These are phyloP conservation scores for Rhinolophus sinicus DNA, from an alignment of 2,113 vertebrate genomes.

Conservation along the genomic window DNA sequence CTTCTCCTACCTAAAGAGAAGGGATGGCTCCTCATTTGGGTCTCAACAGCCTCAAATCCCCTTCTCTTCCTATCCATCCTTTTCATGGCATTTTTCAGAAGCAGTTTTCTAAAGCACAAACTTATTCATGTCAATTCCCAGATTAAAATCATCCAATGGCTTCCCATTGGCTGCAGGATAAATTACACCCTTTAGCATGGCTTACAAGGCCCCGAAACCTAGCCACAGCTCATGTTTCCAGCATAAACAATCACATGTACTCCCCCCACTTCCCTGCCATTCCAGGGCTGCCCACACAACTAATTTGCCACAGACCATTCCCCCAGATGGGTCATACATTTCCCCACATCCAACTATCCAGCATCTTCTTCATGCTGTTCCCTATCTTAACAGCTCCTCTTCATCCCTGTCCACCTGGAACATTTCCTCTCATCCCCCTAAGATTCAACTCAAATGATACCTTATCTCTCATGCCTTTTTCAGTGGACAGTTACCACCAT, in stretches of 20 bases:
- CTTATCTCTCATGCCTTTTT: not conserved
- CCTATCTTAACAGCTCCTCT: not conserved
- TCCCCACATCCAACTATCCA: not conserved
- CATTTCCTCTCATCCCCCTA: not conserved
- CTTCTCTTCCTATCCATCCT: not conserved
- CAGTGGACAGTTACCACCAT: not conserved
- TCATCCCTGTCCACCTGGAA: not conserved
- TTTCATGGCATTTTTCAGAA: not conserved
- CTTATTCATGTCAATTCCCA: not conserved
- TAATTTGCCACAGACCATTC: not conserved
- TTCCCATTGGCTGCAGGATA: not conserved
- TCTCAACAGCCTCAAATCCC: not conserved
- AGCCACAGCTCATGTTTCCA: not conserved
- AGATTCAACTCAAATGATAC: not conserved
- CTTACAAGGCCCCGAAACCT: not conserved
- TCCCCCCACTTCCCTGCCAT: too few relatives aligned
- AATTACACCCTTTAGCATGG: not conserved
- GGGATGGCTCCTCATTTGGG: not conserved
- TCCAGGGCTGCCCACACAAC: not conserved
- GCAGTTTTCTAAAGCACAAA: conserved; percentile 20
- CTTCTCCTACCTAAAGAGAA: not conserved
- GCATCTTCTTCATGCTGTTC: not conserved
- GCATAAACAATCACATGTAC: not conserved
- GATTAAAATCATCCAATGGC: not conserved
- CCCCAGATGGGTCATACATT: not conserved